These are phyloP conservation scores for Tanaodytes sp. DNA, from an alignment of 2,888 invertebrate genomes.

Conservation along the genomic window DNA sequence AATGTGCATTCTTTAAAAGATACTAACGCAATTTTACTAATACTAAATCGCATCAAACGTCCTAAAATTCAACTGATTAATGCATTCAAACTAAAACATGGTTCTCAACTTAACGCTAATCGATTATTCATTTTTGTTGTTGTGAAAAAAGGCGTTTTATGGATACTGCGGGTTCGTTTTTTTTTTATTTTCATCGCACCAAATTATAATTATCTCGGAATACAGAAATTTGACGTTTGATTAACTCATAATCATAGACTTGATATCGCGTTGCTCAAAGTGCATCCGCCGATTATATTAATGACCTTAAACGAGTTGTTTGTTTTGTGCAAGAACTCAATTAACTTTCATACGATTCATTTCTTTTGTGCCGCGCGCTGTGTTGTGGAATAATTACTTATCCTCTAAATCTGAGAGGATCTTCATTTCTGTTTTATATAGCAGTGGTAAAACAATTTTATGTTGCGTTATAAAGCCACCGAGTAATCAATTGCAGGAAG, in stretches of 20 bases:
- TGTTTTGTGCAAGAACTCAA: conserved; percentile 10
- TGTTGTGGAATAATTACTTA: conserved; percentile 18
- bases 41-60: no score
- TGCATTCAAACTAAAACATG: no score
- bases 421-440: conserved; percentile 31
- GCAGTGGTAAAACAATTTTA: conserved; percentile 38
- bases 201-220: no score
- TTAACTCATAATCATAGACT: conserved; percentile 10
- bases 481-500: conserved; percentile 44
- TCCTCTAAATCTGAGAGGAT: conserved; percentile 13
- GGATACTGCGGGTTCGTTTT: no score
- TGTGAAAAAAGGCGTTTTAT: no score
- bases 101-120: no score
- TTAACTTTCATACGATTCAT: conserved; percentile 4
- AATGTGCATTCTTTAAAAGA: no score
- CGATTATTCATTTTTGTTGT: no score
- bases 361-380: neutral
- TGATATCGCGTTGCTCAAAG: neutral
- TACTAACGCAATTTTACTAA: no score
- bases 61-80: no score
- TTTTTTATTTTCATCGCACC: no score
- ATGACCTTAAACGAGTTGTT: neutral
- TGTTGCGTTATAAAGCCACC: conserved; percentile 33
- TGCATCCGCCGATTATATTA: conserved; percentile 11
- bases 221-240: neutral